These are phyloP conservation scores for Ellobium chinense DNA, from an alignment of 2,888 invertebrate genomes.

Conservation along the genomic window DNA sequence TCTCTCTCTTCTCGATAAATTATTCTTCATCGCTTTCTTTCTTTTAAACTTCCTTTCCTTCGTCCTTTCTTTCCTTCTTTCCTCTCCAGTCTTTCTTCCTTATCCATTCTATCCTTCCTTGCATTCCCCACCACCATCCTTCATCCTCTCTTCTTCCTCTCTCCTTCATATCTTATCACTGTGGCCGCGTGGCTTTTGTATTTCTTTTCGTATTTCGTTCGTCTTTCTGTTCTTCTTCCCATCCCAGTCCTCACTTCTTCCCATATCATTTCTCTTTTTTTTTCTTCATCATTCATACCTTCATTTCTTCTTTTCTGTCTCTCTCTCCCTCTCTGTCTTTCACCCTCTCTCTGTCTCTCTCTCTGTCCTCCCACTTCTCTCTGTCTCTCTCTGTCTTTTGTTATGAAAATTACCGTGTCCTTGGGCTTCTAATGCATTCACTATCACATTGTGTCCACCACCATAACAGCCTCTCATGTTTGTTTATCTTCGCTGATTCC, in stretches of 20 bases:
- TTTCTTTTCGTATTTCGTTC: not conserved
- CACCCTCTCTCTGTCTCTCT: not conserved
- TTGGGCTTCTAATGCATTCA: too few species aligned
- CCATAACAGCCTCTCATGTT: too few species aligned
- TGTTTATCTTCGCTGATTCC: too few species aligned
- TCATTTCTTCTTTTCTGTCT: not conserved
- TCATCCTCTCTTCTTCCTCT: not conserved
- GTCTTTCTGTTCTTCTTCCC: not conserved
- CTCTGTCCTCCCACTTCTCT: not conserved
- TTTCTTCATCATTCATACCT: not conserved
- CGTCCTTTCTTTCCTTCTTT: not conserved
- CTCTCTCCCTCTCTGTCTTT: not conserved
- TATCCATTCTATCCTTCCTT: not conserved
- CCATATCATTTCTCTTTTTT: conserved; percentile 2
- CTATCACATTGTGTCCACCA: too few species aligned
- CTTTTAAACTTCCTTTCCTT: not conserved
- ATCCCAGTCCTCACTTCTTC: not conserved
- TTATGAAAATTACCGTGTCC: too few species aligned
- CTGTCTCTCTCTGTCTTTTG: not conserved
- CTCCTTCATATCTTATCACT: not conserved
- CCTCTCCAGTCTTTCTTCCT: not conserved
- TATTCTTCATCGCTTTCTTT: not conserved
- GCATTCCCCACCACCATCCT: not conserved
- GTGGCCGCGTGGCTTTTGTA: not conserved
- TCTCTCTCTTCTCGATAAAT: not conserved